These are phyloP conservation scores for Galbula dea DNA, from an alignment of 2,113 vertebrate genomes.

Conservation along the genomic window DNA sequence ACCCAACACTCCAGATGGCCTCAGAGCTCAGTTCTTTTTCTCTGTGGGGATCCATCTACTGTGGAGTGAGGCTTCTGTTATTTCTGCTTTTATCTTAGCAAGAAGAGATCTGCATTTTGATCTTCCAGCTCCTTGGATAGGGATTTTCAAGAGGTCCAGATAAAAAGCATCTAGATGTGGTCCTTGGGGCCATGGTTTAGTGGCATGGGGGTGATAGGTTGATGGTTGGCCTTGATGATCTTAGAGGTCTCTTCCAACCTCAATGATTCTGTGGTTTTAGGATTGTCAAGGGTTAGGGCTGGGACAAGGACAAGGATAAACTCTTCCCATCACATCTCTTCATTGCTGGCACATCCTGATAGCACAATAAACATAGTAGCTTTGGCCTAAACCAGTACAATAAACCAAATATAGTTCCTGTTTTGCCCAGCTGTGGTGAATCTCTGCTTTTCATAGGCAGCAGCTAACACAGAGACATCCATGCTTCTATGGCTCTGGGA, in stretches of 20 bases:
- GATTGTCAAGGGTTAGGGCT: too few species aligned
- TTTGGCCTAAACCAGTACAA: background rate
- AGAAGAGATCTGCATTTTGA: background rate
- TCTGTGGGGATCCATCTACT: background rate
- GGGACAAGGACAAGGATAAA: too few species aligned
- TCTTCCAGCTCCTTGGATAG: background rate
- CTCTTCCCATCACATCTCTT: background rate
- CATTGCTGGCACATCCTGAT: background rate
- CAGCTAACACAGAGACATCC: background rate
- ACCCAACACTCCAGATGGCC: accelerated
- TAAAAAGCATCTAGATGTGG: too few species aligned
- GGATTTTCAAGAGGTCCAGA: background rate
- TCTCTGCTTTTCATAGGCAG: background rate
- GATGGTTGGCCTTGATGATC: too few species aligned
- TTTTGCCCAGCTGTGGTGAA: background rate
- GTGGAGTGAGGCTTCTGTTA: background rate
- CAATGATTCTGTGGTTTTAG: background rate
- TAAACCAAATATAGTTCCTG: background rate
- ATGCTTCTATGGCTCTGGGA: background rate
- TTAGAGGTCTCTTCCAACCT: too few species aligned
- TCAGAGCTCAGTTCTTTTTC: background rate
- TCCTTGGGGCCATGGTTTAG: too few species aligned
- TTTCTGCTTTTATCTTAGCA: background rate
- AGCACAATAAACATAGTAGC: background rate
- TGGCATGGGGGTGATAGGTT: too few species aligned